Base-by-base conservation (phyloP, 2,113 vertebrate species). In the Forbesichthys agassizii region DNA sequence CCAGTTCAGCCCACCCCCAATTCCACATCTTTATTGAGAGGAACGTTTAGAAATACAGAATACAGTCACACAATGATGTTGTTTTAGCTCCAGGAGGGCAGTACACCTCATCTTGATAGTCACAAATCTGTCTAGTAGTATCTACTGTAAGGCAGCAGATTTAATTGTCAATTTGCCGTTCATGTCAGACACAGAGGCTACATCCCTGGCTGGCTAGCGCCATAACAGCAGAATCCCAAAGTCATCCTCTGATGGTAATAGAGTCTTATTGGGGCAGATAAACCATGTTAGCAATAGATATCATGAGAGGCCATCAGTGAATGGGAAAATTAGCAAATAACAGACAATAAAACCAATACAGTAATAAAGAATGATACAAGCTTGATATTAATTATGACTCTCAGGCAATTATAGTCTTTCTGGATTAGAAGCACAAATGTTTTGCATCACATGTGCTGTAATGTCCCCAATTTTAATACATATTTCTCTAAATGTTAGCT, bases 21-120 rank as follows among this genome's bases (percentile, higher is more conserved):
- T 72, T 63, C 52, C 49, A 73, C 42, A 68, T 70, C 49, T 57
- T 74, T 58, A 57, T 47, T 58, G 14, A 63, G 47, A 65, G 4
- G 36, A 62, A 54, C 51, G 20, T 64, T 13, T 59, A 11, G 33
- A 4, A 64, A n/a, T 42, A 49, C 59, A 5, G 18, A 57, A 54
- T 42, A 55, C 9, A 42, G 64, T 12, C 48, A 27, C 11, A 18
- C 36, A 6, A 6, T 42, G 4, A 42, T 42, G 36, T 13, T 4
- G 8, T 49, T 20, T 49, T n/a, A 63, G 13, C 46, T 4, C 14
- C 13, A 6, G 61, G 13, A 20, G n/a, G 46, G 46, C 16, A 48
- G n/a, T 16, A 9, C 9, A 13, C 46, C 20, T 42, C 59, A 61
- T 61, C 57, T 59, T 58, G 47, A 61, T n/a, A 61, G 60, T 42